Conservation (phyloP, 2,113 vertebrate genomes). For the Colinus virginianus region DNA sequence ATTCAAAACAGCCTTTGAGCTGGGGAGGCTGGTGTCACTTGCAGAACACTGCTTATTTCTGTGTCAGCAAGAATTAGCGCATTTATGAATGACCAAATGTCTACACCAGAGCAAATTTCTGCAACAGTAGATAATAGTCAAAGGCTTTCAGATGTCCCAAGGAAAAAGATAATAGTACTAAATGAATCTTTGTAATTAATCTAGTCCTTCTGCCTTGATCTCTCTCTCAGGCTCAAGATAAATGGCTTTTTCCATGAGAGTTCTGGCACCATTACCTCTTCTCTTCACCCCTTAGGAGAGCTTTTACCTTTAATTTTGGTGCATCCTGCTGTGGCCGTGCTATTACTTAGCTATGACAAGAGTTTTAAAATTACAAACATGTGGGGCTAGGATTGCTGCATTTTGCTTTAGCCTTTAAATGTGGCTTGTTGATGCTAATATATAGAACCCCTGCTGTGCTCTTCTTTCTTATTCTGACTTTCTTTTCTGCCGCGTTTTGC, state of each 20-base stretch:
- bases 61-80: accelerated
- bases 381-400: background rate
- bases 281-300: conserved; percentile 18
- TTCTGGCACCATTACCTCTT: conserved; percentile 10
- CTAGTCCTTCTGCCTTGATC: background rate
- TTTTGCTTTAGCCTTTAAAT: conserved; percentile 66
- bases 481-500: conserved; percentile 73
- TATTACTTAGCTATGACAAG: conserved; percentile 71
- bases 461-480: conserved; percentile 59
- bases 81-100: accelerated
- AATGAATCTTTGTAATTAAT: conserved; percentile 19
- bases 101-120: background rate
- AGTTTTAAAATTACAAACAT: conserved; percentile 70
- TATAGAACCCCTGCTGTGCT: conserved; percentile 44
- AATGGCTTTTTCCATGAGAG: conserved; percentile 7
- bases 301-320: conserved; percentile 67
- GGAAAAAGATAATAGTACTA: background rate
- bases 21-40: background rate
- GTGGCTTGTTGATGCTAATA: conserved; percentile 68
- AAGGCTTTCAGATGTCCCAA: conserved; percentile 16
- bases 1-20: background rate
- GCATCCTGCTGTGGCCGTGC: conserved; percentile 65
- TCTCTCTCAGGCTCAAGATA: background rate
- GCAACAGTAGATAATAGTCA: background rate
- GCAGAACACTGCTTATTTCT: background rate